Percentiles rank a stretch among this genome's conserved stretches.
Conservation (phyloP, 1,140 invertebrate genomes). For the Trissolcus basalis region DNA sequence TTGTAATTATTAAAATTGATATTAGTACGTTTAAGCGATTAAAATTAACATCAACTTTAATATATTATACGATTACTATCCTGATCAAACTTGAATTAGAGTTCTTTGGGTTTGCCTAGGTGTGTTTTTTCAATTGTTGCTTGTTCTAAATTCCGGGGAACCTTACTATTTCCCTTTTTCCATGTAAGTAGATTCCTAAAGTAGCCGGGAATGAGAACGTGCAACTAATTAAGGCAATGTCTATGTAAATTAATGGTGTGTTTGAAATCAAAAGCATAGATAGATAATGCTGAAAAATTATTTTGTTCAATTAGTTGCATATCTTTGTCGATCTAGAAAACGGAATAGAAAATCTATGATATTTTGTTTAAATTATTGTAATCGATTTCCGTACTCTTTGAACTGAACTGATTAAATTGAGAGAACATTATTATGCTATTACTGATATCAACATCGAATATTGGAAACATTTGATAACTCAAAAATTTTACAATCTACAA, state of each 20-base stretch:
- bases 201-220: not conserved
- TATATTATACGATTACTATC: constrained; percentile 74
- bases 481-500: not conserved
- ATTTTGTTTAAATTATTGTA: no score
- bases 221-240: constrained; percentile 1
- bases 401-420: no score
- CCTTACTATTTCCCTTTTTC: not conserved
- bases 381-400: no score
- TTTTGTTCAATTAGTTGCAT: constrained; percentile 2
- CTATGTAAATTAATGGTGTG: not conserved
- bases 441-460: not conserved
- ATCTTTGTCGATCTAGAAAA: not conserved
- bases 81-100: constrained; percentile 64
- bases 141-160: constrained; percentile 12
- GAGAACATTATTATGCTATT: not conserved
- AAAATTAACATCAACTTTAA: constrained; percentile 75
- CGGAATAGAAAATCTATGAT: no score
- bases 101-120: constrained; percentile 66
- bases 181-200: no score
- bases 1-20: constrained; percentile 76
- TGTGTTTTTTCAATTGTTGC: constrained; percentile 44
- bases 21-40: constrained; percentile 76
- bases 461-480: no score
- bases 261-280: not conserved
- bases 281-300: not conserved